These are phyloP conservation scores for Habropoda laboriosa DNA, from an alignment of 1,140 invertebrate species.

Conservation along the genomic window DNA sequence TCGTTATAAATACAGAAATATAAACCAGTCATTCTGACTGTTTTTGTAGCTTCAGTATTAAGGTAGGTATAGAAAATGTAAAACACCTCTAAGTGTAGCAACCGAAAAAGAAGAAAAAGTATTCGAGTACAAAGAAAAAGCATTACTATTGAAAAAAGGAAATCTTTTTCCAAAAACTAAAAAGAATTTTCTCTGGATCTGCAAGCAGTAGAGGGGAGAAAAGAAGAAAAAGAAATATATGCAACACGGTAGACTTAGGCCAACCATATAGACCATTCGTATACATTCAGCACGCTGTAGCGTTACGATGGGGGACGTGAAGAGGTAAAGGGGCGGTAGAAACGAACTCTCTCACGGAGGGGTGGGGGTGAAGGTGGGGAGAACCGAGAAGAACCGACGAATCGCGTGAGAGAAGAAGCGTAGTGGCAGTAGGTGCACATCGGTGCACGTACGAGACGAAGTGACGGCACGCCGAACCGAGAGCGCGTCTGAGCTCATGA, in stretches of 20 bases:
- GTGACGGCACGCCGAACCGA: slow-evolving; percentile 51
- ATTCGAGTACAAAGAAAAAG: background rate
- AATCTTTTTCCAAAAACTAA: slow-evolving; percentile 26
- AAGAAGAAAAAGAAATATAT: slow-evolving; percentile 34
- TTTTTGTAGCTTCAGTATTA: no score
- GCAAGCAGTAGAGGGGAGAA: no score
- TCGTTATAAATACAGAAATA: no score
- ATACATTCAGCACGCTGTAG: slow-evolving; percentile 27
- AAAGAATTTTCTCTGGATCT: background rate
- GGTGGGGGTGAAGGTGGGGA: background rate
- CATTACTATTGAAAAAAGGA: background rate
- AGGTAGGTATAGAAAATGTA: no score
- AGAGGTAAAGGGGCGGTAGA: background rate
- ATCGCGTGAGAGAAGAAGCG: slow-evolving; percentile 53
- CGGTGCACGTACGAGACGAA: slow-evolving; percentile 44
- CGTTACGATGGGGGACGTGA: background rate
- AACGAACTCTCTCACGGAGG: background rate
- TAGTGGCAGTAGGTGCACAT: slow-evolving; percentile 54
- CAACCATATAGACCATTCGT: slow-evolving; percentile 35
- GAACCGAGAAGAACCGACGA: slow-evolving; percentile 58
- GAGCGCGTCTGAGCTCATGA: slow-evolving; percentile 32
- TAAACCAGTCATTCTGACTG: no score
- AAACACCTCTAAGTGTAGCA: no score
- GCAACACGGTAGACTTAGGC: slow-evolving; percentile 28
- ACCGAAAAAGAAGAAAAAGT: no score